phyloP scores from a whole-genome alignment of 1,140 invertebrate species.

The Drosophila setifemur region DNA sequence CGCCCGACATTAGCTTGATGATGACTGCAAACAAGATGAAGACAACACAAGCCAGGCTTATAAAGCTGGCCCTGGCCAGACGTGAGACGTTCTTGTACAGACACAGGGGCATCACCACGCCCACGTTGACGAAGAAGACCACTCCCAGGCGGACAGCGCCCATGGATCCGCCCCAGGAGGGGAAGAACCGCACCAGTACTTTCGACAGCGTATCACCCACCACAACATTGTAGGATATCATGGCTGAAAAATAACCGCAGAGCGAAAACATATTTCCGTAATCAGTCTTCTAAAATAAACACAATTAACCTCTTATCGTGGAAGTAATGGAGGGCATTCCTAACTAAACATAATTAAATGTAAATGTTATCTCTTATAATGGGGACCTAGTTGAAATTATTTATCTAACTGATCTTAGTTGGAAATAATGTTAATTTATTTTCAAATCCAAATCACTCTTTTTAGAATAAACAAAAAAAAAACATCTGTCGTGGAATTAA shows the following conservation, averaged over 20 bases:
- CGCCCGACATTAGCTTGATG: conserved; percentile 84
- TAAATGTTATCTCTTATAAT: too few species aligned
- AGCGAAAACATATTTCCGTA: background rate
- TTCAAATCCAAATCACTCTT: too few species aligned
- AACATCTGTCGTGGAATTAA: too few species aligned
- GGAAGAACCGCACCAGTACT: conserved; percentile 87
- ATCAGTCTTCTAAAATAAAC: too few species aligned
- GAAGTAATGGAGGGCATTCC: too few species aligned
- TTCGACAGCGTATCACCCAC: conserved; percentile 95
- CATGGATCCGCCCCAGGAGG: conserved; percentile 83
- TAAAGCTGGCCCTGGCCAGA: conserved; percentile 90
- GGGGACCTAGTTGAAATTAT: too few species aligned
- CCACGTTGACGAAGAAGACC: conserved; percentile 89
- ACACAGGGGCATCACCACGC: conserved; percentile 91
- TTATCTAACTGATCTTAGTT: too few species aligned
- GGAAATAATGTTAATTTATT: too few species aligned
- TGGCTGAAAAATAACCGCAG: conserved; percentile 85
- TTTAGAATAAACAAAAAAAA: too few species aligned
- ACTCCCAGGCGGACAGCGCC: conserved; percentile 88
- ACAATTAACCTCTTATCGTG: too few species aligned
- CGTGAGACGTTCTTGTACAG: conserved; percentile 91
- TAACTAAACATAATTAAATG: too few species aligned
- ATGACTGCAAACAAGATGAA: conserved; percentile 89
- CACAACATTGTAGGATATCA: conserved; percentile 95
- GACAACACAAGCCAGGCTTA: conserved; percentile 89